Evolutionary conservation across 2,888 invertebrate genomes (phyloP).

Genomic region (Chrysodeixis includens): DNA sequence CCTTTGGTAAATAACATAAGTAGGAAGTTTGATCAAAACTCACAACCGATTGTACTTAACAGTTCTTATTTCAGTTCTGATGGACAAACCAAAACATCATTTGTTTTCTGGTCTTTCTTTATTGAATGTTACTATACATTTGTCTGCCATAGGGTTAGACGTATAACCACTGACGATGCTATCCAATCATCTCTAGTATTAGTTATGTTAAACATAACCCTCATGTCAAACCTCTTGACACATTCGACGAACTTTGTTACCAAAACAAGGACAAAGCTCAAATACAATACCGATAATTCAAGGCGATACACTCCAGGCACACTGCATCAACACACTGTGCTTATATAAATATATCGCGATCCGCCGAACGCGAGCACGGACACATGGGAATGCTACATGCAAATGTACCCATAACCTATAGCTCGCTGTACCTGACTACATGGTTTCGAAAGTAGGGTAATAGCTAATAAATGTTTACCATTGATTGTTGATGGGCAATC

Average conservation of each 20-base stretch:
- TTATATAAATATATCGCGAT: neutral
- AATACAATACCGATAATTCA: neutral
- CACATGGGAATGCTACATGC: slow-evolving; percentile 5
- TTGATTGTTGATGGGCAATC: neutral
- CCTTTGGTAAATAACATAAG: neutral
- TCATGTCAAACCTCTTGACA: neutral
- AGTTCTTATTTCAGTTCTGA: too few relatives aligned
- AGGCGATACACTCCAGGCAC: neutral
- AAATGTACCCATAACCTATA: neutral
- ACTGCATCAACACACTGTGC: neutral
- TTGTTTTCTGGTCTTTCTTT: too few relatives aligned
- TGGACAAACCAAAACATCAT: too few relatives aligned
- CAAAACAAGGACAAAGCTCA: neutral
- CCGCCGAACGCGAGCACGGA: neutral
- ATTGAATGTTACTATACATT: too few relatives aligned
- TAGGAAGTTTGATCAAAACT: neutral
- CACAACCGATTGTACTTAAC: too few relatives aligned
- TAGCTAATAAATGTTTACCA: neutral
- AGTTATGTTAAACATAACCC: neutral
- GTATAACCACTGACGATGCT: neutral
- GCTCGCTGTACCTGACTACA: neutral
- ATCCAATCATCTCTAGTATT: neutral
- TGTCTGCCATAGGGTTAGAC: neutral
- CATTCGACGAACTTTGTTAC: neutral
- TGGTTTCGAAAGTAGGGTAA: neutral